Conservation (phyloP, 2,888 invertebrate genomes). For the Philhelius pedissequus region DNA sequence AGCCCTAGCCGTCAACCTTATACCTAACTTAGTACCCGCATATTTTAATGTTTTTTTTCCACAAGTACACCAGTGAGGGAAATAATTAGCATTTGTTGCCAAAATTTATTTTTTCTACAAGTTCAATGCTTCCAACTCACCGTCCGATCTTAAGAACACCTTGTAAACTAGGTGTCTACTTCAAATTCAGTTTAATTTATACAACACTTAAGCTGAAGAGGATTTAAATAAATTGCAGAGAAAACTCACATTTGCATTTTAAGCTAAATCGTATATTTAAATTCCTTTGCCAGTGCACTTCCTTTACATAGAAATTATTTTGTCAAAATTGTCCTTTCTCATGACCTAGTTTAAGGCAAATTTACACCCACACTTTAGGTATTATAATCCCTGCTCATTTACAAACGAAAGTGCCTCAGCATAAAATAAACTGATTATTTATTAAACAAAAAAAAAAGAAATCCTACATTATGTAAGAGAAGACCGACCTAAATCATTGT, state of each 20-base stretch:
- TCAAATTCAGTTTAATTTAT: not conserved
- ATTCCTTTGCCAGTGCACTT: not conserved
- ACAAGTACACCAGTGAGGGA: too few relatives aligned
- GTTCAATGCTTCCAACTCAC: too few relatives aligned
- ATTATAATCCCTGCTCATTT: slow-evolving; percentile 1
- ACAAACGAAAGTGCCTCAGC: slow-evolving; percentile 18
- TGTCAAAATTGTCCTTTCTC: not conserved
- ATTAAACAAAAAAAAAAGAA: slow-evolving; percentile 31
- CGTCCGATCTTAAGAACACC: too few relatives aligned
- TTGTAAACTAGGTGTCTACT: not conserved
- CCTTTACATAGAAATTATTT: not conserved
- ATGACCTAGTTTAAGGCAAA: not conserved
- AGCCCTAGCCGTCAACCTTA: too few relatives aligned
- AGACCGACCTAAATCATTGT: slow-evolving; percentile 1
- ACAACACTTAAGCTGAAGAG: not conserved
- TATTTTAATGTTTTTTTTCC: too few relatives aligned
- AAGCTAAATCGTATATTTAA: not conserved
- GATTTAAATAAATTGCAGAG: not conserved
- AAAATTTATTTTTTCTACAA: too few relatives aligned
- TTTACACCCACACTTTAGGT: not conserved
- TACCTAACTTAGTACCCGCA: too few relatives aligned
- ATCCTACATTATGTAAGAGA: too few relatives aligned
- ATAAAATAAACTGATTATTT: slow-evolving; percentile 53
- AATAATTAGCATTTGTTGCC: too few relatives aligned
- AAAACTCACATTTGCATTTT: not conserved